A percentile compares a stretch with the other conserved stretches of the same genome.
Evolutionary conservation across 2,888 invertebrate genomes (phyloP).

Genomic region (Autographa gamma): DNA sequence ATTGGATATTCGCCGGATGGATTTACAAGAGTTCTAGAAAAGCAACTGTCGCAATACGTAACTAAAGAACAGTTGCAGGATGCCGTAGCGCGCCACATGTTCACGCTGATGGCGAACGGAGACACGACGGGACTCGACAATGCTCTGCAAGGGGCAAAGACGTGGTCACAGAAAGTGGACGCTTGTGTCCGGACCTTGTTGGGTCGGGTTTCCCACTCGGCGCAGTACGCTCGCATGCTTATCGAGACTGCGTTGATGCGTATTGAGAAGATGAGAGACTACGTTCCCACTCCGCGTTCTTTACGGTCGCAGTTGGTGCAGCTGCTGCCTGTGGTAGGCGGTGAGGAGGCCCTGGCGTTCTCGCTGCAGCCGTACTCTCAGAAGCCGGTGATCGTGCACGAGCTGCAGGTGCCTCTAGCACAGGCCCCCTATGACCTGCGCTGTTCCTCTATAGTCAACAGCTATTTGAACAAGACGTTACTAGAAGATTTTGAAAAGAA

Average conservation of each 20-base stretch:
- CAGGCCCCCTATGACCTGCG: constrained; percentile 58
- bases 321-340: constrained; percentile 48
- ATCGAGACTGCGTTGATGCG: constrained; percentile 66
- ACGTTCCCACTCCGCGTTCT: constrained; percentile 42
- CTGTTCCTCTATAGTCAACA: constrained; percentile 65
- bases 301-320: constrained; percentile 66
- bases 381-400: constrained; percentile 57
- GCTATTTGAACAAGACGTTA: constrained; percentile 60
- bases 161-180: constrained; percentile 64
- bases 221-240: constrained; percentile 69
- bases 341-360: not conserved
- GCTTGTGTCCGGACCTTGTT: constrained; percentile 63
- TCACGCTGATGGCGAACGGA: constrained; percentile 60
- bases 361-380: constrained; percentile 60
- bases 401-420: constrained; percentile 59
- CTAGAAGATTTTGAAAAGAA: constrained; percentile 54
- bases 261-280: constrained; percentile 53
- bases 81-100: constrained; percentile 70
- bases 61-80: constrained; percentile 67
- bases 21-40: constrained; percentile 58
- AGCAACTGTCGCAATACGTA: constrained; percentile 57
- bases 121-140: constrained; percentile 41
- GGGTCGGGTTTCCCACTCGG: constrained; percentile 69
- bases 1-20: constrained; percentile 71
- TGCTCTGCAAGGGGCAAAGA: constrained; percentile 26